Percentiles rank a stretch among this genome's conserved stretches.
These are phyloP conservation scores for Metridium senile DNA, from an alignment of 92 coral and sea anemone species.

Conservation along the genomic window DNA sequence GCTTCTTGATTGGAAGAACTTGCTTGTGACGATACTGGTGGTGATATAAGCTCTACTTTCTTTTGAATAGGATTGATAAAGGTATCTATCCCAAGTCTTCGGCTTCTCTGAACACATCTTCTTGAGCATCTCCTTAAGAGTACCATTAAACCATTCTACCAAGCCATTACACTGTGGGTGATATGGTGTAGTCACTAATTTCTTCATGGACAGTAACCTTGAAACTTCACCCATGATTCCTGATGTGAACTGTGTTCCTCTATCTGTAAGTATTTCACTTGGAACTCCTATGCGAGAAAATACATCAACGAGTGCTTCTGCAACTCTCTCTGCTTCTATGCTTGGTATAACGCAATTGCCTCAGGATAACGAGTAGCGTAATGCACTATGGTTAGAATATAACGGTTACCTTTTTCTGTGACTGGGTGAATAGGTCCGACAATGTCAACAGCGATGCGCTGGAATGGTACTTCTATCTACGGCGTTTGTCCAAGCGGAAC, in stretches of 20 bases:
- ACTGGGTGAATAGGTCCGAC: too few relatives aligned
- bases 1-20: too few relatives aligned
- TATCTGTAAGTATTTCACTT: slow-evolving; percentile 42
- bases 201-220: neutral
- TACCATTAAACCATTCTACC: neutral
- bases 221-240: slow-evolving; percentile 18
- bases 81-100: too few relatives aligned
- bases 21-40: too few relatives aligned
- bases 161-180: slow-evolving; percentile 8
- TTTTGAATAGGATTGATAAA: too few relatives aligned
- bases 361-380: too few relatives aligned
- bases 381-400: too few relatives aligned
- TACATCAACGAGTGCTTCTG: slow-evolving; percentile 39
- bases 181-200: neutral
- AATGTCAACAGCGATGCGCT: slow-evolving; percentile 56
- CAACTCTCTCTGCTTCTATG: slow-evolving; percentile 45
- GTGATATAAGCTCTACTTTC: too few relatives aligned
- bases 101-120: too few relatives aligned
- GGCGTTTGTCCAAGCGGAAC: slow-evolving; percentile 61
- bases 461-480: slow-evolving; percentile 52
- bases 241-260: slow-evolving; percentile 49
- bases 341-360: too few relatives aligned
- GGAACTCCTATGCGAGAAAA: slow-evolving; percentile 44
- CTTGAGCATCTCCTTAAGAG: too few relatives aligned
- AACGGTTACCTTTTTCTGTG: too few relatives aligned